These are phyloP conservation scores for Delichon dasypus DNA, from an alignment of 2,797 vertebrate genomes.

Conservation along the genomic window DNA sequence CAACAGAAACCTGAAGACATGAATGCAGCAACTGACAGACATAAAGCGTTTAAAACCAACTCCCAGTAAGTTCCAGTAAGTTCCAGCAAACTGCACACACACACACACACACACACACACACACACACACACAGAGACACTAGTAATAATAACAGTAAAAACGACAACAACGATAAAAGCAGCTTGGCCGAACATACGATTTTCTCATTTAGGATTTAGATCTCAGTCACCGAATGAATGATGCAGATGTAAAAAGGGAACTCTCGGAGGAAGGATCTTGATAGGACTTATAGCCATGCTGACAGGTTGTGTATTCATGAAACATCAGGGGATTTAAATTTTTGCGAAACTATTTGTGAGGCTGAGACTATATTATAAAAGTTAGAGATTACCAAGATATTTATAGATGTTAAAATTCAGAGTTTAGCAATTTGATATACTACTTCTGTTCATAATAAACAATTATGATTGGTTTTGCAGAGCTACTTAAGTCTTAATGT, in stretches of 20 bases:
- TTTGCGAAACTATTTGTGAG: neutral
- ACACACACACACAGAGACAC: neutral
- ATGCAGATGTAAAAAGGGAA: neutral
- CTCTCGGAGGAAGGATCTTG: neutral
- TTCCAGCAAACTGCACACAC: neutral
- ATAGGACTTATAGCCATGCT: neutral
- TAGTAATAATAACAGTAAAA: neutral
- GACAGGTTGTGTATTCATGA: neutral
- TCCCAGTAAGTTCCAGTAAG: neutral
- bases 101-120: too few relatives aligned
- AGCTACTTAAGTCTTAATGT: neutral
- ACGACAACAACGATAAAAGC: neutral
- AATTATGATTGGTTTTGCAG: neutral
- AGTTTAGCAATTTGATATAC: neutral
- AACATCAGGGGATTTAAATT: neutral
- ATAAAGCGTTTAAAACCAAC: neutral
- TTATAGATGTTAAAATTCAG: neutral
- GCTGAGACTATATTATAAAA: neutral
- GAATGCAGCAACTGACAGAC: neutral
- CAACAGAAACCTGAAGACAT: neutral
- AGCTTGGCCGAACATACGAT: neutral
- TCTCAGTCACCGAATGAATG: neutral
- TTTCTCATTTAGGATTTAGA: neutral
- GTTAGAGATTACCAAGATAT: neutral
- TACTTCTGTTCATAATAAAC: neutral